Evolutionary conservation across 2,797 vertebrate genomes (phyloP).

Genomic region (Enteromius unitaeniatus): DNA sequence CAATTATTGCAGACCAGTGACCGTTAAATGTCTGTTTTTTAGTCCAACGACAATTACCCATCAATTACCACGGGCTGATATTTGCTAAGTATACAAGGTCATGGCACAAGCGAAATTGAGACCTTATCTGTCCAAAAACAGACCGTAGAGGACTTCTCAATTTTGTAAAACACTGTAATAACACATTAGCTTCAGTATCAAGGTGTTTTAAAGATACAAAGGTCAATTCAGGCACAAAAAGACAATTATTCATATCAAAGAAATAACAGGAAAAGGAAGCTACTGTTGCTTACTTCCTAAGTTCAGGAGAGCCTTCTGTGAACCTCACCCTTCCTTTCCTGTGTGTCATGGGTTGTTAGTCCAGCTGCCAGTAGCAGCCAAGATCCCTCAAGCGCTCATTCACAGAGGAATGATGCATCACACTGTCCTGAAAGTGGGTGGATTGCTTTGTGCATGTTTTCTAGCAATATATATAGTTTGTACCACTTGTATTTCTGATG

Average conservation of each 20-base stretch:
- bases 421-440: background rate
- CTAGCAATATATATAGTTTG: background rate
- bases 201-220: constrained; percentile 17
- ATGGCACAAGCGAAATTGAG: constrained; percentile 38
- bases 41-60: constrained; percentile 38
- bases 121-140: constrained; percentile 2
- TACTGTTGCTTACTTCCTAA: constrained; percentile 16
- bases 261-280: constrained; percentile 32
- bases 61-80: constrained; percentile 44
- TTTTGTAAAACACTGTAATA: constrained; percentile 32
- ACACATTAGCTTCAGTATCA: background rate
- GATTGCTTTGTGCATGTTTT: background rate
- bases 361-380: constrained; percentile 25
- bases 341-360: constrained; percentile 28
- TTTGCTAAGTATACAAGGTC: constrained; percentile 45
- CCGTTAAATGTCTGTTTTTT: constrained; percentile 48
- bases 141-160: background rate
- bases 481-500: background rate
- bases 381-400: constrained; percentile 22
- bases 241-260: constrained; percentile 11
- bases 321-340: constrained; percentile 32
- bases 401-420: constrained; percentile 26
- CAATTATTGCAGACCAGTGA: constrained; percentile 68
- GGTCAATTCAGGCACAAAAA: background rate
- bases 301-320: constrained; percentile 17